A percentile compares a stretch with the other conserved stretches of the same genome.
These are phyloP conservation scores for Paratilapia polleni DNA, from an alignment of 2,113 vertebrate species.

Conservation along the genomic window DNA sequence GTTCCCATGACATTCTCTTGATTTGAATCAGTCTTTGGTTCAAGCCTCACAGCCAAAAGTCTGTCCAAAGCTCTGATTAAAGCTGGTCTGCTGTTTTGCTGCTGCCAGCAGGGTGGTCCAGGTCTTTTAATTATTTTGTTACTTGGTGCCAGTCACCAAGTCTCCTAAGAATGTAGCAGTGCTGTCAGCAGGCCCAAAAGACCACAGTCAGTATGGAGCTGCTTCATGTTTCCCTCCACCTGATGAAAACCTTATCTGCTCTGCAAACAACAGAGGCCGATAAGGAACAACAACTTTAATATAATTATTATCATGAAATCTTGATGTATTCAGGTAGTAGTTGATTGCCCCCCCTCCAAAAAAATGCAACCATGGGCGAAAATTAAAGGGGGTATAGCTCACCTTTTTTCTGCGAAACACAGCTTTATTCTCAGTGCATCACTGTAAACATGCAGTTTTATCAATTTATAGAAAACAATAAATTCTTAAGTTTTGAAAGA, in stretches of 20 bases:
- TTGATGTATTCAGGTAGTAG: too few species aligned
- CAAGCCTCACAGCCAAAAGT: neutral
- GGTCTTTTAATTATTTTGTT: conserved; percentile 13
- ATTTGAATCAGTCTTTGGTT: neutral
- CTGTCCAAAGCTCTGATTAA: neutral
- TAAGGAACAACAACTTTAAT: neutral
- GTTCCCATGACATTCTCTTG: neutral
- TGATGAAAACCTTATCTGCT: neutral
- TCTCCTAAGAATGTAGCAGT: conserved; percentile 10
- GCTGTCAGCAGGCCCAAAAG: neutral
- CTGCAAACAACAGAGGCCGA: neutral
- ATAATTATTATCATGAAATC: too few species aligned
- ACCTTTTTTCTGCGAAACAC: too few species aligned
- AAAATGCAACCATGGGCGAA: too few species aligned
- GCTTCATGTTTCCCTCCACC: neutral
- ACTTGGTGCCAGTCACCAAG: neutral
- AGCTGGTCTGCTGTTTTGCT: conserved; percentile 2
- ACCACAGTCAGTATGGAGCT: neutral
- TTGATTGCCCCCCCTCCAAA: too few species aligned
- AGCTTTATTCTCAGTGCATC: too few species aligned
- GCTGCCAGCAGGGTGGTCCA: neutral
- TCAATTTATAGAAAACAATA: too few species aligned
- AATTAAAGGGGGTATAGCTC: too few species aligned
- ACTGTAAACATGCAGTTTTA: too few species aligned
- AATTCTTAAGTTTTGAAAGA: too few species aligned